Evolutionary conservation across 2,888 invertebrate species (phyloP), one percentile per base, ranked within the genome.

Genomic region (Epinotia bilunana): DNA sequence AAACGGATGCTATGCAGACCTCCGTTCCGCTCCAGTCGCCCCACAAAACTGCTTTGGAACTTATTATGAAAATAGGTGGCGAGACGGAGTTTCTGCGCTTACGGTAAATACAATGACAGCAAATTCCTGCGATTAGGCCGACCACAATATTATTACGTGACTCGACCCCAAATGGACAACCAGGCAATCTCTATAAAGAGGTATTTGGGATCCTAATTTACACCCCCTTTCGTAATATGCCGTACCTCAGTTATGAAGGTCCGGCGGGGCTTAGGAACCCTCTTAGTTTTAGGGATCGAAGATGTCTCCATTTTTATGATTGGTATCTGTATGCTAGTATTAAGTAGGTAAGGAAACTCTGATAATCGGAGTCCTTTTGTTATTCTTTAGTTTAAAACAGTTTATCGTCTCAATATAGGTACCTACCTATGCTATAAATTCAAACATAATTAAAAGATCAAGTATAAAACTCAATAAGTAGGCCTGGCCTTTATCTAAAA

Each of bases 161-260:
- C 90, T 89, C 79, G 90, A 83, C 87, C 83, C 86, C 82, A 88
- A 90, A 84, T 87, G 89, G 89, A 88, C 88, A 88, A 84, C 77
- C 80, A 76, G 82, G 88, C 91, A 90, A 92, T 91, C 91, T 89
- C 89, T 89, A 90, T 91, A 90, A 90, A 91, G 88, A 90, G 91
- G 90, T 89, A 89, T 91, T 90, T 87, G 89, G 87, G 85, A 90
- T 90, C 91, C 91, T 91, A 91, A 92, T 92, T 92, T 91, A 91
- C 92, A 92, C 91, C 88, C 91, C 90, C 90, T 90, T 89, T 88
- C 84, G 89, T 89, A 90, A 92, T 91, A 91, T 91, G 85, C 86
- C 85, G 82, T 83, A 83, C 82, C 82, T 83, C 83, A 80, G 88
- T 90, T 91, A 92, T 91, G 88, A 89, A 89, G 89, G 91, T 89